Evolutionary conservation across 2,888 invertebrate species (phyloP).

Genomic region (Chloromyia formosa): DNA sequence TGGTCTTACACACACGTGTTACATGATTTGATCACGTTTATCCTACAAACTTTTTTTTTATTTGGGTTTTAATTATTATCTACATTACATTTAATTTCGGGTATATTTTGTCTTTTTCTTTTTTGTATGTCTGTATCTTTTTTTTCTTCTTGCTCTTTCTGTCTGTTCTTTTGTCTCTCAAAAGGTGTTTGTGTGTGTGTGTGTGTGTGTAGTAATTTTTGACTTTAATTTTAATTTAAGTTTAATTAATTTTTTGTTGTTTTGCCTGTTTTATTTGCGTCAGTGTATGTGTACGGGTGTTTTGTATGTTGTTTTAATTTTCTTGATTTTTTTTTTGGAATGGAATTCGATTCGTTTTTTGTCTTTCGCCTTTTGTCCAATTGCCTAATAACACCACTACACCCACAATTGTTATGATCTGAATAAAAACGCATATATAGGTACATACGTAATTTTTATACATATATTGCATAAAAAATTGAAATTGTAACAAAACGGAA

Average conservation of each 20-base stretch:
- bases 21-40: no score
- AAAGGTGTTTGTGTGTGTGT: conserved; percentile 32
- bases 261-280: background rate
- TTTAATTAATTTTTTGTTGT: conserved; percentile 18
- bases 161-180: no score
- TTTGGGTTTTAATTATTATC: background rate
- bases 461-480: no score
- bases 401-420: no score
- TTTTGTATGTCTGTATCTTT: background rate
- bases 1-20: no score
- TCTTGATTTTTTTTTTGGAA: conserved; percentile 38
- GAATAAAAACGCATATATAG: no score
- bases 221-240: background rate
- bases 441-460: no score
- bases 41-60: no score
- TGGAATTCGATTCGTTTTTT: no score
- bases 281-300: background rate
- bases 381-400: no score
- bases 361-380: no score
- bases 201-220: background rate
- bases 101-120: conserved; percentile 24
- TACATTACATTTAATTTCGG: background rate
- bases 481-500: no score
- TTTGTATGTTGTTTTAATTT: conserved; percentile 45
- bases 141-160: background rate